Evolutionary conservation across 2,113 vertebrate species (phyloP), one percentile per base, ranked within the genome.

Genomic region (Gadus macrocephalus): DNA sequence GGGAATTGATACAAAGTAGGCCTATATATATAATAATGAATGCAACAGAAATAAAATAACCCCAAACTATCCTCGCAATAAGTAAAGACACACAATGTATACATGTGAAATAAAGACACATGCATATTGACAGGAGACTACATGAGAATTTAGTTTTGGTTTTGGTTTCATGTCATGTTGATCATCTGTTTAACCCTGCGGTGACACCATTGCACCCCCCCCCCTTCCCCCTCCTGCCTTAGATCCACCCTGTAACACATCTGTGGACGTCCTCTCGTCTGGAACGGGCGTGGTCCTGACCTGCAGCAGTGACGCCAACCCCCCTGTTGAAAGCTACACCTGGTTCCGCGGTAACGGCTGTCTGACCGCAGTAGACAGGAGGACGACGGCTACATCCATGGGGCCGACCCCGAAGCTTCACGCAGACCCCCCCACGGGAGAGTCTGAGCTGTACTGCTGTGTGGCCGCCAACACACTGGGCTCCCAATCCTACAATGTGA

Each of bases 221-320:
- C 42, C 42, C 42, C 6, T 9, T 11, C 8, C 42, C 42, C 42
- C 42, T 9, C 12, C 42, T 1, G 64, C 5, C 78, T 7, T 20
- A 89, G 88, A 89, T 19, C 16, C 86, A 20, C 88, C 88, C 66
- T 68, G 70, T 42, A 76, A 80, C 62, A 83, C 72, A 4, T 0
- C 1, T 0, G 6, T 88, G 17, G 76, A 70, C 3, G 14, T 76
- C 53, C 66, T 20, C 4, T 53, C 75, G 15, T 2, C 68, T 22
- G 74, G 28, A 53, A 53, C 69, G 0, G 71, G 75, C 19, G 58
- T 75, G 55, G 81, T 74, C 35, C 79, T 89, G 72, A 88, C 74
- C 78, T 89, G 88, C 83, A 88, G 81, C 74, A 88, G 88, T 19
- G 85, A 87, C 11, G 88, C 86, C 19, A 89, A 87, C 85, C 88